A percentile compares a stretch with the other conserved stretches of the same genome.
Evolutionary conservation across 2,113 vertebrate genomes (phyloP).

Genomic region (Phasianus colchicus): DNA sequence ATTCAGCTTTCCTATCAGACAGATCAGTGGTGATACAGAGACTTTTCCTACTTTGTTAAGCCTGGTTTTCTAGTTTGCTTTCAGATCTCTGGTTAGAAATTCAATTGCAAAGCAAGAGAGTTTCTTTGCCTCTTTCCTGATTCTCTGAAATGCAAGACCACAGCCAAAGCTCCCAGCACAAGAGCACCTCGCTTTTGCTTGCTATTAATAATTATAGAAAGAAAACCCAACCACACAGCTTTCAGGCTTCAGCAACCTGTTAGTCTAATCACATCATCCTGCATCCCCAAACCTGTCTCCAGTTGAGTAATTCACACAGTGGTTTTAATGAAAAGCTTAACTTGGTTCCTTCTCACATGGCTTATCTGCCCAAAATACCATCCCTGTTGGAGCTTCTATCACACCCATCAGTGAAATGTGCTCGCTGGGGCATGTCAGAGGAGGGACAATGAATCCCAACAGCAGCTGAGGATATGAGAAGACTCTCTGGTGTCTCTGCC

Average conservation of each 20-base stretch:
- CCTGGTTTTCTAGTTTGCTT: background rate
- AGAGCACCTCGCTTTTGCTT: background rate
- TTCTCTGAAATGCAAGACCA: background rate
- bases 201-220: background rate
- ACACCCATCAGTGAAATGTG: rapidly evolving
- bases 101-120: background rate
- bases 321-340: background rate
- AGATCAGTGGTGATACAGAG: background rate
- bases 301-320: background rate
- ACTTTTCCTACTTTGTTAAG: background rate
- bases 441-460: background rate
- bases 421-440: rapidly evolving
- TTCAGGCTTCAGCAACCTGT: background rate
- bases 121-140: background rate
- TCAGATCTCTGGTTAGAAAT: background rate
- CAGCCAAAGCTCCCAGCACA: rapidly evolving
- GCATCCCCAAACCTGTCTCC: background rate
- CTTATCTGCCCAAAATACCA: background rate
- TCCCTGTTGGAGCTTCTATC: background rate
- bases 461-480: background rate
- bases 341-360: background rate
- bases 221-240: background rate
- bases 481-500: background rate
- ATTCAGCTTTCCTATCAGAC: background rate
- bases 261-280: background rate